Evolutionary conservation across 2,113 vertebrate species (phyloP), one percentile per base, ranked within the genome.

Genomic region (Xenotilapia leptura): DNA sequence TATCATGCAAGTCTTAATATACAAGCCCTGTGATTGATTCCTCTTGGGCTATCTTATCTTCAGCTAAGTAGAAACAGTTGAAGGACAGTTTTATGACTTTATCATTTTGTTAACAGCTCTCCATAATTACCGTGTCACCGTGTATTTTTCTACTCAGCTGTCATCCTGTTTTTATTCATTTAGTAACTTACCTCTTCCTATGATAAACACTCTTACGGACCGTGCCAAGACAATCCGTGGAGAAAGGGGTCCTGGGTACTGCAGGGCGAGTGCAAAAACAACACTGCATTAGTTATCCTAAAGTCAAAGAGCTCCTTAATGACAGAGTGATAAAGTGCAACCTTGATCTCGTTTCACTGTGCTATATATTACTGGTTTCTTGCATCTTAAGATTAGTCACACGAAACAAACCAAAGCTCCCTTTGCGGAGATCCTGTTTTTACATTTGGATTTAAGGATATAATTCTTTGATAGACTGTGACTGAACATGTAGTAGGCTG

Each of bases 11-110:
- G 85, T 80, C 81, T 70, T 83, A 82, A 83, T 75, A 79, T 45
- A 83, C 83, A 79, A 58, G 56, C 42, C 33, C 55, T 8, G 79
- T 92, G 92, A 85, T 40, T 80, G 82, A 90, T 92, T 93, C 84
- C 80, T 75, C 73, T 38, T 9, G 26, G 55, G 82, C 89, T 87
- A 90, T 90, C 88, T 91, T 82, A 83, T 92, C 88, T 62, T 6
- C 49, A 68, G 58, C 75, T 87, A 91, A 93, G 90, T 91, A 89
- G 85, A 93, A 92, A 86, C 92, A 87, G 90, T 87, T 91, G 92
- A 94, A 89, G 85, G 89, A 89, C 84, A 80, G 75, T 90, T 60
- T 89, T n/a, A 88, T 88, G 86, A 87, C 51, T 82, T 89, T 87
- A 89, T 83, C 33, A 23, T 92, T 94, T 92, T 81, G 51, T 87